These are phyloP conservation scores for Tetragnatha montana DNA, from an alignment of 2,888 invertebrate genomes.

Conservation along the genomic window DNA sequence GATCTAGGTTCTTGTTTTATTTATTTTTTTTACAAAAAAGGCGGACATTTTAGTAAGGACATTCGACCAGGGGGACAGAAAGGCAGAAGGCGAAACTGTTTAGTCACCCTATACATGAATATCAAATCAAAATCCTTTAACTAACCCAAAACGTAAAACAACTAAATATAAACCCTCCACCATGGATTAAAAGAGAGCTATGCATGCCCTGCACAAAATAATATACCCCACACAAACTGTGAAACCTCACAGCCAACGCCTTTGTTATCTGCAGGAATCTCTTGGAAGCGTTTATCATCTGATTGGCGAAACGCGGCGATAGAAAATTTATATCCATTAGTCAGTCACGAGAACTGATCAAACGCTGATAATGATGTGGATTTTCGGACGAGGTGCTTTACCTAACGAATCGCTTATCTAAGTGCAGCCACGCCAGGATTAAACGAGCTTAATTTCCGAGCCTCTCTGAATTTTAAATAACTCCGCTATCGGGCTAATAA, in stretches of 20 bases:
- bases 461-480: not conserved
- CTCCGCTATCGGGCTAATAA: not conserved
- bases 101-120: too few relatives aligned
- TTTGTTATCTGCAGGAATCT: constrained; percentile 33
- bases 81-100: too few relatives aligned
- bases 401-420: constrained; percentile 26
- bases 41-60: too few relatives aligned
- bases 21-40: too few relatives aligned
- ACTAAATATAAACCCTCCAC: not conserved
- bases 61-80: too few relatives aligned
- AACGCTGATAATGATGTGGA: constrained; percentile 25
- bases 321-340: constrained; percentile 51
- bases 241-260: constrained; percentile 21
- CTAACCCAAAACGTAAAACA: not conserved
- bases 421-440: not conserved
- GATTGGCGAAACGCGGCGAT: constrained; percentile 6
- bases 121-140: not conserved
- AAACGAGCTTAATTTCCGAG: not conserved
- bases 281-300: constrained; percentile 13
- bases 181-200: not conserved
- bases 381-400: constrained; percentile 5
- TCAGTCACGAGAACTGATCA: constrained; percentile 33
- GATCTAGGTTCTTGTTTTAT: not conserved
- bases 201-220: not conserved
- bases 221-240: constrained; percentile 3